phyloP scores from a whole-genome alignment of 2,797 vertebrate genomes.

The Zenarchopterus dispar region DNA sequence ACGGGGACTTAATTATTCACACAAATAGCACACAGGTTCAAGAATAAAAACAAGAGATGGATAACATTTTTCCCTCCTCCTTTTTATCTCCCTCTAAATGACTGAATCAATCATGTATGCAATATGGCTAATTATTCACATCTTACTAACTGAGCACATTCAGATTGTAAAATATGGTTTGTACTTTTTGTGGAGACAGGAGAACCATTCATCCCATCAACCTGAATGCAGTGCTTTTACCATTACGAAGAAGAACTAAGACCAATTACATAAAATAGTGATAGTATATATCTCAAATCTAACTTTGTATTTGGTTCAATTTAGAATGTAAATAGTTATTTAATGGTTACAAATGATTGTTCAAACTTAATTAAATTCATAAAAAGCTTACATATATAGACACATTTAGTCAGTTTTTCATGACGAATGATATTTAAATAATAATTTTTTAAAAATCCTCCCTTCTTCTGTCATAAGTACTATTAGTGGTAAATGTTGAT shows the following conservation, averaged over 20 bases:
- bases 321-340: not conserved
- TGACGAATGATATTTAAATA: too few relatives aligned
- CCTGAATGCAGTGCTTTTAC: not conserved
- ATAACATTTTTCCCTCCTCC: constrained; percentile 16
- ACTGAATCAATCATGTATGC: constrained; percentile 30
- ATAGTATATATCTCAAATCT: constrained; percentile 14
- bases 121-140: constrained; percentile 18
- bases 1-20: constrained; percentile 31
- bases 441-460: too few relatives aligned
- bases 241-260: not conserved
- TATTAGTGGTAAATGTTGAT: too few relatives aligned
- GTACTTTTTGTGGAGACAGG: constrained; percentile 13
- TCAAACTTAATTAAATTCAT: not conserved
- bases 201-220: constrained; percentile 7
- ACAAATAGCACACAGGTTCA: constrained; percentile 27
- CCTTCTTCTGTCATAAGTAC: too few relatives aligned
- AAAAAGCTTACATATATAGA: not conserved
- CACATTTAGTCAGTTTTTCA: too few relatives aligned
- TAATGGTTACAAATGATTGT: not conserved
- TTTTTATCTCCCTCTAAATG: not conserved
- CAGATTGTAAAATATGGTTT: constrained; percentile 6
- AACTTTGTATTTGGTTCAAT: not conserved
- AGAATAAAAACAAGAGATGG: constrained; percentile 15
- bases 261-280: constrained; percentile 4
- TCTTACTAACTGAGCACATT: constrained; percentile 6